Evolutionary conservation across 1,140 invertebrate species (phyloP), one percentile per base, ranked within the genome.

Genomic region (Drosophila pectinifera): DNA sequence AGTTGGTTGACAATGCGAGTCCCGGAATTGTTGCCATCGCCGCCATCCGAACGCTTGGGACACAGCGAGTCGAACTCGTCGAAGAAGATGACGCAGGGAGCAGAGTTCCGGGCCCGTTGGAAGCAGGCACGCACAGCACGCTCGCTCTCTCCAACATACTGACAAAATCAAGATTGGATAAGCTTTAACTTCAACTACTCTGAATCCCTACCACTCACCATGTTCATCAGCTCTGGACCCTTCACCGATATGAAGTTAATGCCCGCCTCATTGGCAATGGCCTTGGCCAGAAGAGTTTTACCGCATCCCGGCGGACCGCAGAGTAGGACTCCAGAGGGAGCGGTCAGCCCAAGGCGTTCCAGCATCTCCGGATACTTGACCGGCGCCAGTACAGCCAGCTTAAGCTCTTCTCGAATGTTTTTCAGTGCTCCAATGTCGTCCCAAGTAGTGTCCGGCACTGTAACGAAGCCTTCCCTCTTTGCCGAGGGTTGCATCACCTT

Each of bases 141-240:
- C 93, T 99, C 99, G 94, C 98, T 99, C 93, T 99, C 99, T 72
- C 99, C 99, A 34, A 99, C 98, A 93, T 99, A 99, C 97, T 98
- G 68, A 8, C 64, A 73, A 28, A 38, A 39, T 22, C 0, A 20
- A 48, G 5, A 39, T 5, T 22, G 0, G 3, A 18, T 42, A 26
- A 14, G 14, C 1, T 7, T 24, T 4, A 14, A 7, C 0, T 16
- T 3, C 0, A 20, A 16, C 14, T n/a, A 16, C 22, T 13, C 8
- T 0, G 0, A 2, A 16, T 14, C 13, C 31, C 18, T 3, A 2
- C 3, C 16, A 51, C 69, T 72, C 91, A 96, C 96, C 97, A 99
- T 99, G 88, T 98, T 99, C 22, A 99, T 93, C 24, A 99, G 93
- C 93, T 99, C 98, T 10, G 98, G 98, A 13, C 98, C 98, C 93